A percentile compares a stretch with the other conserved stretches of the same genome.
phyloP scores from a whole-genome alignment of 2,888 invertebrate species.

The Hartigia nigra region DNA sequence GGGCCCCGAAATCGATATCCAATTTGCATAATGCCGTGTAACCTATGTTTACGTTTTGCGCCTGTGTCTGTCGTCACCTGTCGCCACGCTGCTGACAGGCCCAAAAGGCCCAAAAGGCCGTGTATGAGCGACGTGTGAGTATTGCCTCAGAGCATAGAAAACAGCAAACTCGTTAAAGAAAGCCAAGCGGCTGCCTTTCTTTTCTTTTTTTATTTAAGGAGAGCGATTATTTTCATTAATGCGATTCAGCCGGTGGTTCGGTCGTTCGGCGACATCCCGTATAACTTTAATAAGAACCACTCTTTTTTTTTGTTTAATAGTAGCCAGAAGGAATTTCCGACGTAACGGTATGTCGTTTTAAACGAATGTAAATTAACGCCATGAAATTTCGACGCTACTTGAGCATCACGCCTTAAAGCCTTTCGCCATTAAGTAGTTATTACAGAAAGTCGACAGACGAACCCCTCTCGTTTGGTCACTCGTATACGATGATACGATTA shows the following conservation, averaged over 20 bases:
- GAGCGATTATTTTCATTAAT: background rate
- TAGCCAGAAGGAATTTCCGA: background rate
- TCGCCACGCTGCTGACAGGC: background rate
- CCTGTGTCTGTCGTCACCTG: constrained; percentile 2
- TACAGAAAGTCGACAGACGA: background rate
- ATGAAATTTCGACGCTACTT: background rate
- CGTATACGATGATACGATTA: background rate
- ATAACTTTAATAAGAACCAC: background rate
- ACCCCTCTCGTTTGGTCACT: background rate
- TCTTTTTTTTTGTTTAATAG: background rate
- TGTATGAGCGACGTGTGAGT: background rate
- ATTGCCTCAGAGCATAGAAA: background rate
- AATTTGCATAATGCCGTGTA: constrained; percentile 11
- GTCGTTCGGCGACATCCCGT: background rate
- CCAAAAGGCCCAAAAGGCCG: background rate
- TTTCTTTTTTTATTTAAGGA: background rate
- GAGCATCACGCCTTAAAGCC: background rate
- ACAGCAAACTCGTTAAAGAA: background rate
- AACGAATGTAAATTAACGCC: background rate
- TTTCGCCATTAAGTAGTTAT: background rate
- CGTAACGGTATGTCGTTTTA: background rate
- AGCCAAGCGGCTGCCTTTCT: background rate
- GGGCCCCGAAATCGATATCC: constrained; percentile 16
- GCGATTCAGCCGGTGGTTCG: background rate
- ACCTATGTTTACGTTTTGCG: constrained; percentile 12